A percentile compares a stretch with the other conserved stretches of the same genome.
Conservation (phyloP, 2,797 vertebrate species). For the Lacerta viridis region DNA sequence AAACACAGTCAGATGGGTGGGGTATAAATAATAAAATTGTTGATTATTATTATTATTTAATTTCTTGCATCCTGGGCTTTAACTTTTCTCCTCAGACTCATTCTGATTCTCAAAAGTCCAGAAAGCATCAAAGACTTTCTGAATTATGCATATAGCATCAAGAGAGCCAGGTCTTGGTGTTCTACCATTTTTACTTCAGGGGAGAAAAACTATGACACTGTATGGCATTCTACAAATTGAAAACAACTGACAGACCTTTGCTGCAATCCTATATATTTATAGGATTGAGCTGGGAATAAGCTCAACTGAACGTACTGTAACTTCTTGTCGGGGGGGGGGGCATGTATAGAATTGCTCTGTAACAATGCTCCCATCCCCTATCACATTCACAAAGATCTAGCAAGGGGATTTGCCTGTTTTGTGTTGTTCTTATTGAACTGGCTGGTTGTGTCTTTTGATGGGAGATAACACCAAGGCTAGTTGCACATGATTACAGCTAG, state of each 20-base stretch:
- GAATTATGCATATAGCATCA: background rate
- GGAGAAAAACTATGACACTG: background rate
- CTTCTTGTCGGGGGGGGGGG: background rate
- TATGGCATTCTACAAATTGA: background rate
- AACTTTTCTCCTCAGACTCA: background rate
- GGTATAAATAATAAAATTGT: too few species aligned
- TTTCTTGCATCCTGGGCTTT: background rate
- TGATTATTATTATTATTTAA: background rate
- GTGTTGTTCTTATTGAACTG: background rate
- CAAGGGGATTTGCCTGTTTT: background rate
- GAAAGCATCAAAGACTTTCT: background rate
- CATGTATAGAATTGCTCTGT: background rate
- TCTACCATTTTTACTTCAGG: background rate
- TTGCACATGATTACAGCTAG: background rate
- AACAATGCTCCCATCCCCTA: background rate
- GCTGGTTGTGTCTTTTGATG: background rate
- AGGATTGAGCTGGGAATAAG: background rate
- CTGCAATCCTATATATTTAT: background rate
- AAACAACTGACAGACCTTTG: background rate
- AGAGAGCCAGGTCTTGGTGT: background rate
- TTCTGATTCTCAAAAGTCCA: background rate
- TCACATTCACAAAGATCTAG: background rate
- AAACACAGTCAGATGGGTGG: too few species aligned
- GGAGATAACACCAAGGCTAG: background rate
- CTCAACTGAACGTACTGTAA: background rate